Percentiles rank a stretch among this genome's conserved stretches.
These are phyloP conservation scores for Tribolium freemani DNA, from an alignment of 2,888 invertebrate genomes.

Conservation along the genomic window DNA sequence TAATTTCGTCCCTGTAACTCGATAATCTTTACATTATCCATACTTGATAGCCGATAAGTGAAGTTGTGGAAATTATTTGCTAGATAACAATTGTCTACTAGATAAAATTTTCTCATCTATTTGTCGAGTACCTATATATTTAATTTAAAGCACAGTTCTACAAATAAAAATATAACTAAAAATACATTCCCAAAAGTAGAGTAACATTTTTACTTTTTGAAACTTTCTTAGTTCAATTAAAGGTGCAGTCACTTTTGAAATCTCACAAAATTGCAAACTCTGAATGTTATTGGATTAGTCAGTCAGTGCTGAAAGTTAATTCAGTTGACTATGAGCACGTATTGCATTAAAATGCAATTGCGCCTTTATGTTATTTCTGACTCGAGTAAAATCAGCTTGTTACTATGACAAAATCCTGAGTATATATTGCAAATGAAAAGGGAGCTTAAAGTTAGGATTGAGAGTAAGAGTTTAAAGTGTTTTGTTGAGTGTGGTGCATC, in stretches of 20 bases:
- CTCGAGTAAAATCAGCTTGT: neutral
- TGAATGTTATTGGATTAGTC: conserved; percentile 7
- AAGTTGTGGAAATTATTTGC: too few species aligned
- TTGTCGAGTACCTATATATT: too few species aligned
- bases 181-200: too few species aligned
- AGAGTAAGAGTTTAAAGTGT: neutral
- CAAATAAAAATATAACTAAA: too few species aligned
- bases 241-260: neutral
- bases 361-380: neutral
- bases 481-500: conserved; percentile 1
- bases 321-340: conserved; percentile 16
- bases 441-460: neutral
- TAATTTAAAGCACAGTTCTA: too few species aligned
- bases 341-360: conserved; percentile 29
- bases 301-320: conserved; percentile 16
- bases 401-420: neutral
- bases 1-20: too few species aligned
- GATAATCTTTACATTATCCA: too few species aligned
- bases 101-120: too few species aligned
- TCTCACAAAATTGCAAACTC: neutral
- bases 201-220: too few species aligned
- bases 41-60: too few species aligned
- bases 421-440: neutral
- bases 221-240: too few species aligned
- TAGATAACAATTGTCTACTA: too few species aligned